phyloP scores from a whole-genome alignment of 2,888 invertebrate species.

The Psylliodes chrysocephalus region DNA sequence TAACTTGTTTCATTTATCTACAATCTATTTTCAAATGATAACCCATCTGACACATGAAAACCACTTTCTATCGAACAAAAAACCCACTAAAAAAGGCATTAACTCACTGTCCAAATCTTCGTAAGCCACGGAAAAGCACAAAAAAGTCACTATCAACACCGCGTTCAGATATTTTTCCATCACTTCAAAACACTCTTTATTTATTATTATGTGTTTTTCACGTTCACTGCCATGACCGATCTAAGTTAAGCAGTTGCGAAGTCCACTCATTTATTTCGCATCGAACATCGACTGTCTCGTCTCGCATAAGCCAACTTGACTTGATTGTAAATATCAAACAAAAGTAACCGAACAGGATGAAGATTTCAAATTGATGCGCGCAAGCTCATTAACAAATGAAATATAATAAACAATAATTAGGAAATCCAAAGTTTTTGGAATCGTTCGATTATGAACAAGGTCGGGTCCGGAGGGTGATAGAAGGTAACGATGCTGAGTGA shows the following conservation, averaged over 20 bases:
- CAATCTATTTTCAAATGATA: not conserved
- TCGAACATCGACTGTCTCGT: not conserved
- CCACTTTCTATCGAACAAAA: not conserved
- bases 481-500: too few species aligned
- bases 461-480: not conserved
- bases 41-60: not conserved
- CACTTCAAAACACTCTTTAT: conserved; percentile 1
- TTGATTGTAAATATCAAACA: conserved; percentile 26
- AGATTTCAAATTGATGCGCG: conserved; percentile 31
- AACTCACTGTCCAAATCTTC: conserved; percentile 9
- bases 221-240: conserved; percentile 30
- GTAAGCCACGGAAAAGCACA: not conserved
- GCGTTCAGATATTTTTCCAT: conserved; percentile 18
- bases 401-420: conserved; percentile 21
- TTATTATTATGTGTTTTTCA: too few species aligned
- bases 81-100: not conserved
- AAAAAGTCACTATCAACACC: not conserved
- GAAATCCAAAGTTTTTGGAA: conserved; percentile 21
- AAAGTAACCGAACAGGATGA: conserved; percentile 31
- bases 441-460: not conserved
- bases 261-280: conserved; percentile 5
- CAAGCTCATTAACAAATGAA: conserved; percentile 28
- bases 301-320: conserved; percentile 16
- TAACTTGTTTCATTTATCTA: not conserved
- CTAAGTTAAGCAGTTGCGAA: not conserved